Evolutionary conservation across 2,113 vertebrate genomes (phyloP).

Genomic region (Muntiacus reevesi): DNA sequence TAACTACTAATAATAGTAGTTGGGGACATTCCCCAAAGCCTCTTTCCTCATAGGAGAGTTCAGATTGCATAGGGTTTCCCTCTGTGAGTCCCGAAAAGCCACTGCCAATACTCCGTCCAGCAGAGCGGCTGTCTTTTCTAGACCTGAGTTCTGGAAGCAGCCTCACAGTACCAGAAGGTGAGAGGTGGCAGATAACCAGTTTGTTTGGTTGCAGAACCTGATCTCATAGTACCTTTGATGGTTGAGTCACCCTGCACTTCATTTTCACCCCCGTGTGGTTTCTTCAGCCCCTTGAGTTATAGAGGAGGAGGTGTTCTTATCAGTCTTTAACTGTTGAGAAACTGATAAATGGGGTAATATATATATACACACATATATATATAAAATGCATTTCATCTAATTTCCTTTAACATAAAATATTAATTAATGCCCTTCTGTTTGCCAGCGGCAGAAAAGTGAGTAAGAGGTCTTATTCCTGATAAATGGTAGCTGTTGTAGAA

Average conservation of each 20-base stretch:
- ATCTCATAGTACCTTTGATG: too few species aligned
- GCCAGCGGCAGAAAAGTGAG: background rate
- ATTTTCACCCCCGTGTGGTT: background rate
- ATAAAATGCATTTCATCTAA: background rate
- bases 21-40: background rate
- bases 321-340: background rate
- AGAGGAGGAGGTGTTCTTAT: background rate
- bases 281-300: background rate
- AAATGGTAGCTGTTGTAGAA: background rate
- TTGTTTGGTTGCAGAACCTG: fast-evolving
- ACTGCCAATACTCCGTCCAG: background rate
- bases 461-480: background rate
- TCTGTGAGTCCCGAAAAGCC: background rate
- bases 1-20: background rate
- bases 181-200: background rate
- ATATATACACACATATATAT: background rate
- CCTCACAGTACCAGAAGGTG: background rate
- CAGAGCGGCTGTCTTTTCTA: background rate
- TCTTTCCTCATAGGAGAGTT: background rate
- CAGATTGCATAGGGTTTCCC: background rate
- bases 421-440: background rate
- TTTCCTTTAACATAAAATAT: background rate
- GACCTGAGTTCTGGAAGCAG: background rate
- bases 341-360: background rate
- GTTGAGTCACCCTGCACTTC: fast-evolving